These are phyloP conservation scores for Propithecus deckenii DNA, from an alignment of 2,797 vertebrate genomes.

Conservation along the genomic window DNA sequence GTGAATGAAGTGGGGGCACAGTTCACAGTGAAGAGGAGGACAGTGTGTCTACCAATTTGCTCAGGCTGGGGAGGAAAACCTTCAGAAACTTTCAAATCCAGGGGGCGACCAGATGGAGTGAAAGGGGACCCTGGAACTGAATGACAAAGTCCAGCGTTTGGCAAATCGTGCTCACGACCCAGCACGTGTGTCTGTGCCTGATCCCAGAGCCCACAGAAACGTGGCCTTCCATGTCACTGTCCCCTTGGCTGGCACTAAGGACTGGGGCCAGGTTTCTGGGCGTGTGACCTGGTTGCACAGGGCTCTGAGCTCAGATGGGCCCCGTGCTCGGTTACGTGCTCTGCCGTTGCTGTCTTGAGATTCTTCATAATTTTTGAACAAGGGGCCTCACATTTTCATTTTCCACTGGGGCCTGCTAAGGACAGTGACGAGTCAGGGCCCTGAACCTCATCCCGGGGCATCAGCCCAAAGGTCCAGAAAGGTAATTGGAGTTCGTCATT, in stretches of 20 bases:
- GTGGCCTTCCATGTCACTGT: accelerated
- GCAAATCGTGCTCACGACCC: background rate
- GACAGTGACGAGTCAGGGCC: background rate
- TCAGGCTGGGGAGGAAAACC: background rate
- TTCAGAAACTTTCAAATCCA: background rate
- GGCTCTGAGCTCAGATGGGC: background rate
- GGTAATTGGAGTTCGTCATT: background rate
- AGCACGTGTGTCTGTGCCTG: background rate
- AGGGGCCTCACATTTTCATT: background rate
- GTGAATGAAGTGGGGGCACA: background rate
- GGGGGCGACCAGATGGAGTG: background rate
- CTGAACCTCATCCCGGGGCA: background rate
- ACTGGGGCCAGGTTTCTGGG: background rate
- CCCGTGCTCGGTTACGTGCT: background rate
- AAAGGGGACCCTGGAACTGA: background rate
- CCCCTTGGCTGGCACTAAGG: background rate
- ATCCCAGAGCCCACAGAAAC: background rate
- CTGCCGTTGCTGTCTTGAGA: too few relatives aligned
- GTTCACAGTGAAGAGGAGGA: background rate
- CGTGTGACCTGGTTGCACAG: background rate
- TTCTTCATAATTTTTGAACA: background rate
- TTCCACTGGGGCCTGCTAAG: background rate
- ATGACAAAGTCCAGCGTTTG: background rate
- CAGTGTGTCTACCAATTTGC: background rate
- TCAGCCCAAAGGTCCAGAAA: background rate